A percentile compares a stretch with the other conserved stretches of the same genome.
Evolutionary conservation across 2,113 vertebrate species (phyloP).

Genomic region (Prionailurus bengalensis): DNA sequence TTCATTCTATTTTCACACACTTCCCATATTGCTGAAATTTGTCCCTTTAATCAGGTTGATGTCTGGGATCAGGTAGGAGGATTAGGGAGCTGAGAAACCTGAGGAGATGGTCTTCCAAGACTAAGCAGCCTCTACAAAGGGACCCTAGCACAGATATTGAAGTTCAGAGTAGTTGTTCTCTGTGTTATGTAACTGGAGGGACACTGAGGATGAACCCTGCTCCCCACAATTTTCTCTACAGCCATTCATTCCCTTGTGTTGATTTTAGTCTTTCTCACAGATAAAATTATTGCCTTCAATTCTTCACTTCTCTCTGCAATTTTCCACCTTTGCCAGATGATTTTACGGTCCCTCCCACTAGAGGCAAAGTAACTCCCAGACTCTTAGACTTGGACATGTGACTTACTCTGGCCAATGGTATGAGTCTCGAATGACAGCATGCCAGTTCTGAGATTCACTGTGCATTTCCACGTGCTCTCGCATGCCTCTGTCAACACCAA

Average conservation of each 20-base stretch:
- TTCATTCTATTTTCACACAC: background rate
- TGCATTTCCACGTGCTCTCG: background rate
- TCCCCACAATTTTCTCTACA: background rate
- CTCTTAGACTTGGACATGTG: background rate
- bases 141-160: background rate
- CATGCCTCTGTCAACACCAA: background rate
- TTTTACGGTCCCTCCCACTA: background rate
- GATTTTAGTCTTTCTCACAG: background rate
- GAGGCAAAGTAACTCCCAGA: background rate
- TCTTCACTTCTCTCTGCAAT: background rate
- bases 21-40: background rate
- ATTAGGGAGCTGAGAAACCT: background rate
- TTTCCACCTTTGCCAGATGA: background rate
- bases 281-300: background rate
- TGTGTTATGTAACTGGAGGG: background rate
- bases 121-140: background rate
- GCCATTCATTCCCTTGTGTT: background rate
- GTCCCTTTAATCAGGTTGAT: background rate
- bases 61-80: background rate
- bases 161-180: background rate
- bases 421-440: background rate
- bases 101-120: background rate
- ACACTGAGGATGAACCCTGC: background rate
- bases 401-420: background rate
- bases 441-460: background rate